phyloP scores from a whole-genome alignment of 1,140 invertebrate species.

The Drosophila nasuta region DNA sequence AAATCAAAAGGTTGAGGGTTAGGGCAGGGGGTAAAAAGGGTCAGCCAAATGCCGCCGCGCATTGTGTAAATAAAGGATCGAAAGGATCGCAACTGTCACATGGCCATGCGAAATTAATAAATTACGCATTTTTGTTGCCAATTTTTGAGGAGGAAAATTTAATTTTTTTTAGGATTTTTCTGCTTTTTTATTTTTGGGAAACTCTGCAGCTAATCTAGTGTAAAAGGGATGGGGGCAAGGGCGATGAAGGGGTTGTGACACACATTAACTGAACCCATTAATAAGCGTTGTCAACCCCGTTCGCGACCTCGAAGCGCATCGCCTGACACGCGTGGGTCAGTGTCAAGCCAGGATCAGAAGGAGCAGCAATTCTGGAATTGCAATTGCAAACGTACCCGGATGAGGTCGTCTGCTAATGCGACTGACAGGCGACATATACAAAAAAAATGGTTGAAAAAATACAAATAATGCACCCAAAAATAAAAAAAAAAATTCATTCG shows the following conservation, averaged over 20 bases:
- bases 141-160: slow-evolving; percentile 74
- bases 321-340: slow-evolving; percentile 75
- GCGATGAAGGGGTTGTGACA: slow-evolving; percentile 72
- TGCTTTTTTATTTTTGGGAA: slow-evolving; percentile 44
- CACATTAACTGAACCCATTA: slow-evolving; percentile 83
- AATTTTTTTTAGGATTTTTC: slow-evolving; percentile 52
- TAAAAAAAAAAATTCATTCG: slow-evolving; percentile 52
- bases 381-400: slow-evolving; percentile 18
- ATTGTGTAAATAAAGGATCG: slow-evolving; percentile 83
- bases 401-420: slow-evolving; percentile 34
- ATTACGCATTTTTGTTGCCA: slow-evolving; percentile 72
- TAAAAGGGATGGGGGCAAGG: slow-evolving; percentile 45
- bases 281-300: slow-evolving; percentile 79
- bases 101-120: slow-evolving; percentile 81
- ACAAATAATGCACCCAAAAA: slow-evolving; percentile 19
- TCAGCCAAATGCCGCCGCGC: slow-evolving; percentile 68
- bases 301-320: slow-evolving; percentile 47
- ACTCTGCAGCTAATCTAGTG: slow-evolving; percentile 38
- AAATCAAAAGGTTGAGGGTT: slow-evolving; percentile 32
- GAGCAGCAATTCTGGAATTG: slow-evolving; percentile 10
- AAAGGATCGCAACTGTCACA: slow-evolving; percentile 72
- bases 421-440: slow-evolving; percentile 45
- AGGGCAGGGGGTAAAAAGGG: slow-evolving; percentile 61
- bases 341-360: slow-evolving; percentile 45
- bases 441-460: slow-evolving; percentile 70